A percentile compares a stretch with the other conserved stretches of the same genome.
Conservation (phyloP, 2,113 vertebrate species). For the Oreotrochilus melanogaster region DNA sequence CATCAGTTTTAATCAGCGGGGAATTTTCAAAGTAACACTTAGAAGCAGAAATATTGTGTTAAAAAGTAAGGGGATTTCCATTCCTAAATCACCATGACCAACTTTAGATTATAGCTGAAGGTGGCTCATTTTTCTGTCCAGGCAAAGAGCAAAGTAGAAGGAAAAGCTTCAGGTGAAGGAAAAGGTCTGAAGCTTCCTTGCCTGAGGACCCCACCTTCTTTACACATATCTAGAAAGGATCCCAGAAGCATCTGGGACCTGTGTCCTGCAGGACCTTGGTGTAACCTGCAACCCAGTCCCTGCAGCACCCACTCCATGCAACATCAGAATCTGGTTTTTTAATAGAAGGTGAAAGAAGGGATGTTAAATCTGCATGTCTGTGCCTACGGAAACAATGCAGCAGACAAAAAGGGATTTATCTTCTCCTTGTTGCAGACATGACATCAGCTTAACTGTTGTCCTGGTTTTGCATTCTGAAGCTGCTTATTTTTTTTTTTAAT, state of each 20-base stretch:
- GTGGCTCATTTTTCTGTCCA: background rate
- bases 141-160: background rate
- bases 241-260: background rate
- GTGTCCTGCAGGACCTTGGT: background rate
- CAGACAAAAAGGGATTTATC: background rate
- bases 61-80: slow-evolving; percentile 17
- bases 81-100: slow-evolving; percentile 17
- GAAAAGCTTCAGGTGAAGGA: background rate
- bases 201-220: background rate
- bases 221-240: background rate
- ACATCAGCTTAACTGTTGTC: background rate
- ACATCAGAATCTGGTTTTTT: background rate
- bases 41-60: background rate
- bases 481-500: slow-evolving; percentile 13
- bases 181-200: background rate
- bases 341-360: background rate
- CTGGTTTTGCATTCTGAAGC: fast-evolving
- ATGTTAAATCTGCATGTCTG: background rate
- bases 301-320: background rate
- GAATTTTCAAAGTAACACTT: slow-evolving; percentile 37
- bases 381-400: background rate
- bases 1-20: slow-evolving; percentile 31
- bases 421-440: background rate
- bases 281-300: background rate
- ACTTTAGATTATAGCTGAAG: slow-evolving; percentile 28